Evolutionary conservation across 2,888 invertebrate species (phyloP), one percentile per base, ranked within the genome.

Genomic region (Masnerella sp.): DNA sequence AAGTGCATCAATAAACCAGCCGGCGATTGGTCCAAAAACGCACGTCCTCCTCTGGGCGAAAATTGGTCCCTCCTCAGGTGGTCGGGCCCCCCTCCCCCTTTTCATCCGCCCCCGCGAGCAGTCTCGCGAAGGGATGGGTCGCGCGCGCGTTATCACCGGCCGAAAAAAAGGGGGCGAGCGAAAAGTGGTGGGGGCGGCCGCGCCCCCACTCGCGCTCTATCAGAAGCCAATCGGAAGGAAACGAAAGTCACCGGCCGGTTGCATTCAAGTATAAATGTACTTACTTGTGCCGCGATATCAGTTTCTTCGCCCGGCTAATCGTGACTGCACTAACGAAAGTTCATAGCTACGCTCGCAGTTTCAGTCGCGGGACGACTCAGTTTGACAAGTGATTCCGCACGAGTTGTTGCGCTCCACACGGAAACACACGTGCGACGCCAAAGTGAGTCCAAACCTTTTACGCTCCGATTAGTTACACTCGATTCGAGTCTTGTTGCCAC

Each of bases 241-340:
- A 82, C 81, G 81, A 82, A 83, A 71, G 80, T 81, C 79, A 81
- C 80, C 82, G 81, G 80, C 83, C 82, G 84, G 82, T 81, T 82
- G 82, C 84, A 85, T 86, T 84, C 79, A 85, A 82, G 85, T 87
- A 87, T 87, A 87, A 87, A 87, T 83, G 83, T 82, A 82, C 83
- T 58, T 68, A 52, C 59, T 61, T 61, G 52, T 54, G 28, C 14
- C 64, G 64, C 58, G 75, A 51, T 76, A 77, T 56, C 77, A 78
- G 76, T 78, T 76, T 71, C 43, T 52, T 52, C 56, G 43, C 52
- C 67, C 56, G 49, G 40, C 61, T 58, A 61, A 45, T 62, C 61
- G 47, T 49, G 61, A 54, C 61, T 54, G 47, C 45, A 52, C 38
- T 32, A 30, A 67, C 68, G 56, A 65, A 51, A 65, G 56, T 65